Base-by-base conservation (phyloP, 2,797 vertebrate species). In the Xiphorhynchus erythropygius region DNA sequence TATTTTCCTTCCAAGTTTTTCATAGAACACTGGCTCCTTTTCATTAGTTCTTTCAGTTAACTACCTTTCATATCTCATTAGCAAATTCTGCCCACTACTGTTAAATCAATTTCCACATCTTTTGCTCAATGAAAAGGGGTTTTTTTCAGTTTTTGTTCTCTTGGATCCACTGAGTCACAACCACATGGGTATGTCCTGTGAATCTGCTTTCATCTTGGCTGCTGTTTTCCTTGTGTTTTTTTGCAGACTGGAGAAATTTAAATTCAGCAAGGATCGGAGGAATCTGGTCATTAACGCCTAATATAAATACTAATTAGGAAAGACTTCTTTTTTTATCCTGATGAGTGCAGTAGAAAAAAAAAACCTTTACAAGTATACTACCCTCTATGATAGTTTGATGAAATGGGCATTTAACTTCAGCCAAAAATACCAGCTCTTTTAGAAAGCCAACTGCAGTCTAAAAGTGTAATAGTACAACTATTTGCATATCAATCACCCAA, bases 1-100 rank as follows among this genome's bases (percentile, higher is more conserved):
- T 93, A 59, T 87, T 89, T 92, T 93, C 85, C 63, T 94, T 86
- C 76, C 87, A 94, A 94, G 41, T 52, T 92, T 65, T 85, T 85
- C 90, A 87, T 47, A 95, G 73, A 75, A 94, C 69, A 82, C 49
- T 85, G 64, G 39, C n/a, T 87, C 52, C 74, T 91, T 91, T 96
- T 95, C 77, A 91, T 71, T 74, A 92, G 63, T 47, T 80, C 80
- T 87, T 96, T 92, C 83, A 67, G 71, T 76, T 87, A 93, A 85
- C 83, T 76, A 86, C 80, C 81, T 90, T 93, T 87, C 83, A 84
- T 79, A 84, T 55, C 67, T 46, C 52, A 85, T 91, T 93, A 95
- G 69, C 65, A 94, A 96, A 76, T 87, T 90, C 37, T 55, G 14
- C 49, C 55, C 49, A 64, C 59, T 53, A 69, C 52, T 71, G 55